Evolutionary conservation across 2,888 invertebrate genomes (phyloP), one percentile per base, ranked within the genome.

Genomic region (Phengaris arion): DNA sequence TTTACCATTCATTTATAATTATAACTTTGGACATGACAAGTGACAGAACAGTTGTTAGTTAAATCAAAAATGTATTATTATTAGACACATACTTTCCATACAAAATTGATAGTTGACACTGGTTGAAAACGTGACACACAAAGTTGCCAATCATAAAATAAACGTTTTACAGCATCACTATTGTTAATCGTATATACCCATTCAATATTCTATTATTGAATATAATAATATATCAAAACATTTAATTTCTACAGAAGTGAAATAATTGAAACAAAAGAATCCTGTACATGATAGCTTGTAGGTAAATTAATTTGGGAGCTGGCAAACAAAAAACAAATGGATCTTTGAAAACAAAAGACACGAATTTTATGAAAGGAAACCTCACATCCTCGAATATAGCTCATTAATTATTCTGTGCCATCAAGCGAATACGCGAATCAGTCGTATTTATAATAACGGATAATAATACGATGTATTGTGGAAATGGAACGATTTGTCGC

Each of bases 341-440:
- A 81, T 81, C 82, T 80, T 76, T 80, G 81, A 82, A 84, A 85
- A 87, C 88, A 89, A 88, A 86, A 86, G 85, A 83, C 83, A 81
- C 78, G 82, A 84, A 83, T 83, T 85, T 81, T 83, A 81, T 85
- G 84, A 85, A 85, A 86, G 86, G 87, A 88, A 88, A 82, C 86
- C 87, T 85, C 84, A 85, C 84, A 85, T 87, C 80, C 82, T 82
- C 80, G 80, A 83, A 83, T 83, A 84, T 85, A 82, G 82, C 82
- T 83, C 86, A 89, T 90, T 89, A 89, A 90, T 90, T 90, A 89
- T 87, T 85, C 85, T 83, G 83, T 84, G 85, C 85, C 86, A 88
- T 87, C 87, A 84, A 83, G 84, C 85, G 79, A 79, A 83, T 79
- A 77, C 81, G 81, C 80, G 81, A 83, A 83, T 81, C 84, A 81